These are phyloP conservation scores for Psittacara wagleri DNA, from an alignment of 2,113 vertebrate species.

Conservation along the genomic window DNA sequence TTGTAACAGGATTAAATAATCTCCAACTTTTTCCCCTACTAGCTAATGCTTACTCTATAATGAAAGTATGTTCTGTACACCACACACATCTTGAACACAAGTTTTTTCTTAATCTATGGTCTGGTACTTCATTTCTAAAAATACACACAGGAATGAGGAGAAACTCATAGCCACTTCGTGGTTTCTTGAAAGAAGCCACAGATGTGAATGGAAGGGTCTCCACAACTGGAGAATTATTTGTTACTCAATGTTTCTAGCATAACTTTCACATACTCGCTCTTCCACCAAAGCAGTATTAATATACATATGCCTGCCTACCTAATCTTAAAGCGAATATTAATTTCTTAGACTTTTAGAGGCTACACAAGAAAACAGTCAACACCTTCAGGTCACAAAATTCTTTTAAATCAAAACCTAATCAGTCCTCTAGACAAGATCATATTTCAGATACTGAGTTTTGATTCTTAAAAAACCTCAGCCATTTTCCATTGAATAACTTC, in stretches of 20 bases:
- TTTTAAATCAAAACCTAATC: not conserved
- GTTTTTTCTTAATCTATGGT: slow-evolving; percentile 14
- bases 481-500: not conserved
- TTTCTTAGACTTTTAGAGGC: not conserved
- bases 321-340: not conserved
- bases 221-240: slow-evolving; percentile 39
- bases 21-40: not conserved
- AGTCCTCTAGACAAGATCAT: not conserved
- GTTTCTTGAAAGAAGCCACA: slow-evolving; percentile 47
- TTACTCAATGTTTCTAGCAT: not conserved
- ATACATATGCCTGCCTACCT: not conserved
- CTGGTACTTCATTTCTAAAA: slow-evolving; percentile 49
- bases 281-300: not conserved
- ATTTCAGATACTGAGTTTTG: not conserved
- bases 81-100: slow-evolving; percentile 42
- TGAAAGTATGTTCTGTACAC: slow-evolving; percentile 8
- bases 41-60: not conserved
- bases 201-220: slow-evolving; percentile 16
- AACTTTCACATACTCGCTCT: not conserved
- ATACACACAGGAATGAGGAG: slow-evolving; percentile 15
- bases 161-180: slow-evolving; percentile 51
- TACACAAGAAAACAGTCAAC: not conserved
- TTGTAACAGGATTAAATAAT: not conserved
- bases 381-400: not conserved
- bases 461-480: not conserved